Evolutionary conservation across 2,888 invertebrate species (phyloP), one percentile per base, ranked within the genome.

Genomic region (Synanthedon myopaeformis): DNA sequence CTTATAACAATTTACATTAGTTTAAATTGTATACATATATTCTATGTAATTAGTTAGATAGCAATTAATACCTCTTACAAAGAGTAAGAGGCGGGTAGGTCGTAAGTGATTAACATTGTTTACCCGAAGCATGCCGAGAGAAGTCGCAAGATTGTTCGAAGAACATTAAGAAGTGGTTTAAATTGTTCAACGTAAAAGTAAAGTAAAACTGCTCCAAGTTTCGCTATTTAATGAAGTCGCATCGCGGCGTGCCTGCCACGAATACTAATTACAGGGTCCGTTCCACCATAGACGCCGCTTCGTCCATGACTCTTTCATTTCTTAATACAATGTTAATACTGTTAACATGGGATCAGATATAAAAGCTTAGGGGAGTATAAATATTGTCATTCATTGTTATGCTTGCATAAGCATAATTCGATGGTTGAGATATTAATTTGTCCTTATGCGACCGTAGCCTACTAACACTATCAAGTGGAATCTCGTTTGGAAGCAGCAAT

Each of bases 141-240:
- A 52, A 57, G 48, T 62, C 61, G 59, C 58, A 61, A 64, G 60
- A 63, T 64, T 67, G 62, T 66, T 64, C 61, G 61, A 70, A 69
- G 65, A 63, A 69, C 73, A 71, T 74, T 67, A 48, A 60, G 63
- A 60, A 64, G 70, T 72, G 70, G 72, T 74, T 75, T 71, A 69
- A 78, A 75, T 73, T 72, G 66, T 72, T 66, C 59, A 66, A 66
- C 64, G 64, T 66, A 66, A 72, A 74, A 69, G 67, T 70, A 64
- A 62, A 70, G 64, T 68, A 65, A 67, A 70, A 72, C 67, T 74
- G 70, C 70, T 71, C 69, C 66, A 74, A 76, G 73, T 74, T 74
- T 67, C 59, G 64, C 70, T 77, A 81, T 78, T 81, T 77, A 81
- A 80, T 81, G 77, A 74, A 78, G 74, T 70, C 71, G 67, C 66